These are phyloP conservation scores for Saccopteryx bilineata DNA, from an alignment of 2,113 vertebrate species.

Conservation along the genomic window DNA sequence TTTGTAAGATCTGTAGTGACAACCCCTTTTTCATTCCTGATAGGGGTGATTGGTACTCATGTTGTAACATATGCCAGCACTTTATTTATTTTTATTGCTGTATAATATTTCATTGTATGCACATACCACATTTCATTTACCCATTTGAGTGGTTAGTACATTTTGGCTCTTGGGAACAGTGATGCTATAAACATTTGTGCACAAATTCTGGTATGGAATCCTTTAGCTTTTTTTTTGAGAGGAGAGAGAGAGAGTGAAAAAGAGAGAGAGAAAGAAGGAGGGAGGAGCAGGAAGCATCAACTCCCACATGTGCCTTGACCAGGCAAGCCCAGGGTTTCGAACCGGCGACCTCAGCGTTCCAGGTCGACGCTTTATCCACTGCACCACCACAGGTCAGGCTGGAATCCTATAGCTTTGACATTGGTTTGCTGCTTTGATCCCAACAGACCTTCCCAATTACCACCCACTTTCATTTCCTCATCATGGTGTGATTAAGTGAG, in stretches of 20 bases:
- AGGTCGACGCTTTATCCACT: no score
- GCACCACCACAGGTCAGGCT: no score
- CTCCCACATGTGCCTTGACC: no score
- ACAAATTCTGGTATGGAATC: neutral
- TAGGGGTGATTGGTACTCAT: neutral
- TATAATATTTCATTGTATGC: neutral
- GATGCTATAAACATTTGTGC: neutral
- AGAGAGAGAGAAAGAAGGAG: no score
- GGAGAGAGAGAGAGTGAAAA: no score
- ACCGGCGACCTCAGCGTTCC: no score
- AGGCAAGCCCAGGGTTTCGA: no score
- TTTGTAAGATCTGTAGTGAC: neutral
- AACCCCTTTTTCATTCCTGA: neutral
- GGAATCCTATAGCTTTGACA: neutral
- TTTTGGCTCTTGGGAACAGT: neutral
- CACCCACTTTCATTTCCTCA: neutral
- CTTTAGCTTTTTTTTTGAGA: neutral
- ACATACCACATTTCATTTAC: neutral
- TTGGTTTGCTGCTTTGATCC: neutral
- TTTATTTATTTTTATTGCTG: neutral
- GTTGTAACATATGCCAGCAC: neutral
- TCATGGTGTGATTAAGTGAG: no score
- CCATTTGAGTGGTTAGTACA: neutral
- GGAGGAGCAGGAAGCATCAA: no score
- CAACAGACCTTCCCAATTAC: neutral